Evolutionary conservation across 23 tunicate species (phyloP).

Genomic region (Halocynthia aurantium): DNA sequence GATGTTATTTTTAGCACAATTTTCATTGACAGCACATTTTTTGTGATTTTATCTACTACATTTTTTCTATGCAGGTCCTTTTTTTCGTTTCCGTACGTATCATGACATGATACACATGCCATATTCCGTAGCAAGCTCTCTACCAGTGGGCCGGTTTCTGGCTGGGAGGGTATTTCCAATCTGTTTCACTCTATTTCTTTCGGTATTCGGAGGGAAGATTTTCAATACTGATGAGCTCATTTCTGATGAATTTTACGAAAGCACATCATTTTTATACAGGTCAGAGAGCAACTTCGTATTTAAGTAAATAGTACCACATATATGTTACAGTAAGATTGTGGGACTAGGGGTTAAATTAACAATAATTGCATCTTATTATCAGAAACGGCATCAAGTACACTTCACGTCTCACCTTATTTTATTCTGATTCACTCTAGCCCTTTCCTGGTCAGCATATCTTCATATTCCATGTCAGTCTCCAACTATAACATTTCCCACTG

Average conservation of each 20-base stretch:
- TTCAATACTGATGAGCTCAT: conserved; percentile 1
- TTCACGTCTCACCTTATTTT: too few relatives aligned
- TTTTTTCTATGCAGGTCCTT: conserved; percentile 2
- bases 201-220: not conserved
- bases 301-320: too few relatives aligned
- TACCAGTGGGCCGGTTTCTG: not conserved
- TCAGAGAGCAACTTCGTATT: not conserved
- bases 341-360: not conserved
- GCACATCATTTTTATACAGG: conserved; percentile 15
- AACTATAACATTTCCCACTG: too few relatives aligned
- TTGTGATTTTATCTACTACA: too few relatives aligned
- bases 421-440: not conserved
- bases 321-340: not conserved
- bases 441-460: too few relatives aligned
- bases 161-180: too few relatives aligned
- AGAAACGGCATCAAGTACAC: too few relatives aligned
- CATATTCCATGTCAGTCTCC: too few relatives aligned
- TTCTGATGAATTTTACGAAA: conserved; percentile 25
- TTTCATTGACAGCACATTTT: not conserved
- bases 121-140: not conserved
- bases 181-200: too few relatives aligned
- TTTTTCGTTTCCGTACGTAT: conserved; percentile 25
- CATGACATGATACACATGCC: conserved; percentile 18
- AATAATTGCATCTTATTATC: not conserved
- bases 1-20: too few relatives aligned